A percentile compares a stretch with the other conserved stretches of the same genome.
phyloP scores from a whole-genome alignment of 2,797 vertebrate species.

The Semotilus atromaculatus region DNA sequence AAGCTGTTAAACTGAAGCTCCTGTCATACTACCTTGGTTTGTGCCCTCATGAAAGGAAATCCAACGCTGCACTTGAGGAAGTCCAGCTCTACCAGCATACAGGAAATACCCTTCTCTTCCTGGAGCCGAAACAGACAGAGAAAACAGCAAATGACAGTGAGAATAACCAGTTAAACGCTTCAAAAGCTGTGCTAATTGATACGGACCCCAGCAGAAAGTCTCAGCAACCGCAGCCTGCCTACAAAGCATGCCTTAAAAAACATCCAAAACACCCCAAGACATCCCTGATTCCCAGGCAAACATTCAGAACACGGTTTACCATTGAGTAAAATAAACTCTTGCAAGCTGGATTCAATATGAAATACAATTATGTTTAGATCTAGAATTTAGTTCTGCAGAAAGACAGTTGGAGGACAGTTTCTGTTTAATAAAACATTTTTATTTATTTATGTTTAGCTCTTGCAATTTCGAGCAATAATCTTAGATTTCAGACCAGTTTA shows the following conservation, averaged over 20 bases:
- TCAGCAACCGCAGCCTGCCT: neutral
- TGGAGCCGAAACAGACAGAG: conserved; percentile 74
- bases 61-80: conserved; percentile 97
- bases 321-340: neutral
- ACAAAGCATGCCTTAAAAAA: neutral
- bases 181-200: neutral
- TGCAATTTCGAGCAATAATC: neutral
- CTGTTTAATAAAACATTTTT: no score
- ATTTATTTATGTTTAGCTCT: neutral
- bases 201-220: neutral
- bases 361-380: neutral
- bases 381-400: neutral
- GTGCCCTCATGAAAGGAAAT: conserved; percentile 98
- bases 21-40: conserved; percentile 85
- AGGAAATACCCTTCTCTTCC: conserved; percentile 97
- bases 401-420: no score
- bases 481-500: neutral
- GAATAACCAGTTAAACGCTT: neutral
- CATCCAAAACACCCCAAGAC: neutral
- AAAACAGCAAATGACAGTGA: conserved; percentile 35
- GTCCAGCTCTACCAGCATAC: conserved; percentile 90
- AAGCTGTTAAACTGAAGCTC: neutral
- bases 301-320: neutral
- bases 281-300: neutral
- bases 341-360: neutral